Evolutionary conservation across 2,888 invertebrate genomes (phyloP), one percentile per base, ranked within the genome.

Genomic region (Arctia plantaginis): DNA sequence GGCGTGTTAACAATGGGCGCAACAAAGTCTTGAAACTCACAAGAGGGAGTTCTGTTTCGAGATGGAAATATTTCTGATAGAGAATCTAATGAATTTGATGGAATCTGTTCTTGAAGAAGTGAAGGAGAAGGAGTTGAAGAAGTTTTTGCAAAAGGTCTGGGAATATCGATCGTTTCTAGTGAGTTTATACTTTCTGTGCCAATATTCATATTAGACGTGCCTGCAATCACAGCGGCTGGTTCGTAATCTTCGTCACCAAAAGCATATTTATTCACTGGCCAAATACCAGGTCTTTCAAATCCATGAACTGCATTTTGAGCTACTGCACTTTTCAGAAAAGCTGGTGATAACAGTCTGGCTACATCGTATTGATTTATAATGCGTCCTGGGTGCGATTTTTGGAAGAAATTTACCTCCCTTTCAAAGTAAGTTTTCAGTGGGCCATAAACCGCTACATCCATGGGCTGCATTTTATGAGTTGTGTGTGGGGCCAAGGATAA

Each of bases 251-350:
- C 80, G 18, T 86, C 85, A 77, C 78, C 81, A 81, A 87, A 85
- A 77, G 80, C 79, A 76, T 80, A 74, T 81, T 71, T 76, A 76
- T 87, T 82, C 27, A 81, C 72, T 71, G 87, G 87, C 80, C 82
- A 86, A 77, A 87, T 84, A 44, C 87, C 85, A 71, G 85, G 81
- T 74, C 70, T 76, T 80, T 78, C 76, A 80, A 84, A 86, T 51
- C 81, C 81, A 76, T 79, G 74, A 70, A 82, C 74, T 39, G 80
- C 79, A 77, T 83, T 84, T 72, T 59, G 3, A 35, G 35, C 35
- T 35, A 35, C 35, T 35, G 35, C 35, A 35, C 35, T 35, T 35
- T 35, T 35, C 35, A 35, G 6, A 35, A 35, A 35, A 4, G 35
- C 35, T 6, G 35, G 35, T 35, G 35, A 35, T 35, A 35, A 35